These are phyloP conservation scores for Numenius phaeopus DNA, from an alignment of 2,797 vertebrate genomes.

Conservation along the genomic window DNA sequence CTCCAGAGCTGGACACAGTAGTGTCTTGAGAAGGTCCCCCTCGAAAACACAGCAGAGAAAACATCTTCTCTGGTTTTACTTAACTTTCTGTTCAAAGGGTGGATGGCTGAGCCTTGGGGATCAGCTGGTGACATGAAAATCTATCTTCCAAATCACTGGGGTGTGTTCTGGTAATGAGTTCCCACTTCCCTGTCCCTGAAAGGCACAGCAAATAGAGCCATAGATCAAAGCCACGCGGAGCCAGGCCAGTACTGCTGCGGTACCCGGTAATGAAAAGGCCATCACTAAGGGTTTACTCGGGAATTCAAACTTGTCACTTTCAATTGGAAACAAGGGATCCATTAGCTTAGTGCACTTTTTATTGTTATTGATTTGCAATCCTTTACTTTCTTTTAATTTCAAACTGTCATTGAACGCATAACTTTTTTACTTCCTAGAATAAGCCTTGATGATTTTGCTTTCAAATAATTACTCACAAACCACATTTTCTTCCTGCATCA, in stretches of 20 bases:
- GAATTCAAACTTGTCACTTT: slow-evolving; percentile 67
- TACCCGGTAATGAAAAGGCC: slow-evolving; percentile 68
- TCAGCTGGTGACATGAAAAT: slow-evolving; percentile 53
- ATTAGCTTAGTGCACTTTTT: slow-evolving; percentile 68
- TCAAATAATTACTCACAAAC: slow-evolving; percentile 35
- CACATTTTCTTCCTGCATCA: slow-evolving; percentile 7
- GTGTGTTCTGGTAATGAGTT: slow-evolving; percentile 44
- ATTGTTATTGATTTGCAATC: slow-evolving; percentile 73
- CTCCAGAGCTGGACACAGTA: no score
- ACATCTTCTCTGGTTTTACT: slow-evolving; percentile 39
- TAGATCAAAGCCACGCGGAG: slow-evolving; percentile 12
- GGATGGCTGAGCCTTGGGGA: slow-evolving; percentile 23
- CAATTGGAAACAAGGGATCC: slow-evolving; percentile 68
- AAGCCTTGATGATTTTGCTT: slow-evolving; percentile 30
- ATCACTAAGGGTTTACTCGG: slow-evolving; percentile 55
- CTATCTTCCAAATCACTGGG: slow-evolving; percentile 50
- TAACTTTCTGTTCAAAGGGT: slow-evolving; percentile 23
- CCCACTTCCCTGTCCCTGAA: slow-evolving; percentile 6
- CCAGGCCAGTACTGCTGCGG: background rate
- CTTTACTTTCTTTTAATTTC: slow-evolving; percentile 61
- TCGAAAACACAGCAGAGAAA: slow-evolving; percentile 8
- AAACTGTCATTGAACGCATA: background rate
- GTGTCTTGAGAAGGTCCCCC: background rate
- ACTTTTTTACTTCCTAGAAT: slow-evolving; percentile 3
- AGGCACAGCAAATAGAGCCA: slow-evolving; percentile 53